Base-by-base conservation (phyloP, 1,140 invertebrate species). In the Ips nitidus region DNA sequence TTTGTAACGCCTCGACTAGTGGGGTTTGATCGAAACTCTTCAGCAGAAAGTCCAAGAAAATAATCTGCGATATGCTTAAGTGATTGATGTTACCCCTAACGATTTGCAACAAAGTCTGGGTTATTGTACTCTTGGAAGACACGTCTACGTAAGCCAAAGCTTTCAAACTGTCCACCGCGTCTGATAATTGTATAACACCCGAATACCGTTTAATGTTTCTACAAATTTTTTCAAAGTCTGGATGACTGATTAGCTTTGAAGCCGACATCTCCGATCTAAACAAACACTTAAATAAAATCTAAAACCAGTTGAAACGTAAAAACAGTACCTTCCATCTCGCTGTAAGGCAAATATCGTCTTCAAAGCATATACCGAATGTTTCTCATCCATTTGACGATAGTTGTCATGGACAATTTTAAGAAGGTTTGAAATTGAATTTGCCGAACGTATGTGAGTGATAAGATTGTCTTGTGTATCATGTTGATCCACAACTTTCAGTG, bases 21-120 rank as follows among this genome's bases (percentile, higher is more conserved):
- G 87, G 85, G 47, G 83, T 84, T 4, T 41, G 57, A 53, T 79
- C 42, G 22, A 81, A 77, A 56, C 81, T 77, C 6, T 78, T 79
- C 1, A 90, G 73, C 40, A 89, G 68, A 76, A 84, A 86, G 72
- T 87, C 80, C 22, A 88, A 58, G 75, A 86, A 88, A 59, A 85
- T 84, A 56, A 90, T 86, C 73, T 89, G 83, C 7, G 82, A 71
- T n/a, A 87, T 74, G 61, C 81, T 82, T 36, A 91, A 75, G 58
- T 82, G 57, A 79, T 90, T 90, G 2, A 89, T 82, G 55, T 85
- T 83, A 42, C 83, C 79, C 53, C 85, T 76, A 42, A 90, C 77
- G 22, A 89, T 74, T 75, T 89, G 86, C 2, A 90, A 76, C 50
- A 90, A 73, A 2, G 85, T 83, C 80, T 89, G 86, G 36, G 86